Base-by-base conservation (phyloP, 2,797 vertebrate genomes). In the Falco naumanni region DNA sequence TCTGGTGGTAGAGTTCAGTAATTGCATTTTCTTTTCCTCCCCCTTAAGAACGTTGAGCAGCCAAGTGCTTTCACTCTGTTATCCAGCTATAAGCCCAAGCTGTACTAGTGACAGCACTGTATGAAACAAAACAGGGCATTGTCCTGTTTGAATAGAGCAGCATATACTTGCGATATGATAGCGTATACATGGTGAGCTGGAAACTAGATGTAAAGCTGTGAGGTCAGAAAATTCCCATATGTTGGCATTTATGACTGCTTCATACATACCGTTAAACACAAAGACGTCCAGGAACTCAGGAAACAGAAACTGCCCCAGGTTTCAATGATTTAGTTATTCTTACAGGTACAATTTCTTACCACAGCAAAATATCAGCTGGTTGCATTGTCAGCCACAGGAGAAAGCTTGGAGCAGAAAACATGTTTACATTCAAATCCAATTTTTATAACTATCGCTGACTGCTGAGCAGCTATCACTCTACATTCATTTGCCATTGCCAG, bases 41-140 rank as follows among this genome's bases (percentile, higher is more conserved):
- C 54, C 14, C 1, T 51, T 47, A 6, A 41, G 5, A 11, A 1
- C 0, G 0, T 16, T 0, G 18, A 57, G 47, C 39, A 34, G 34
- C 14, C 25, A 4, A 7, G 22, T 1, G 61, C 54, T 22, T 26
- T 29, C 37, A 16, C 65, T 53, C 28, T 18, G 1, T 18, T 12
- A 10, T 2, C 28, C 13, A 15, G 5, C 34, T 11, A 50, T 13
- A 47, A 48, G 0, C 28, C 31, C 48, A 31, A 34, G n/a, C 8
- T 26, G 10, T 4, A 5, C 19, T 2, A 28, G 34, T 10, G 70
- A 51, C 41, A 66, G 47, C 37, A 6, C 28, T 7, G 41, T 7
- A 56, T 7, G 34, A 54, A 18, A 51, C 19, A 69, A 37, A 7
- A 5, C 4, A 13, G 39, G 18, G 25, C 22, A 25, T 5, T 8